phyloP scores from a whole-genome alignment of 2,888 invertebrate species.

The Lepidocyrtinus sp. region DNA sequence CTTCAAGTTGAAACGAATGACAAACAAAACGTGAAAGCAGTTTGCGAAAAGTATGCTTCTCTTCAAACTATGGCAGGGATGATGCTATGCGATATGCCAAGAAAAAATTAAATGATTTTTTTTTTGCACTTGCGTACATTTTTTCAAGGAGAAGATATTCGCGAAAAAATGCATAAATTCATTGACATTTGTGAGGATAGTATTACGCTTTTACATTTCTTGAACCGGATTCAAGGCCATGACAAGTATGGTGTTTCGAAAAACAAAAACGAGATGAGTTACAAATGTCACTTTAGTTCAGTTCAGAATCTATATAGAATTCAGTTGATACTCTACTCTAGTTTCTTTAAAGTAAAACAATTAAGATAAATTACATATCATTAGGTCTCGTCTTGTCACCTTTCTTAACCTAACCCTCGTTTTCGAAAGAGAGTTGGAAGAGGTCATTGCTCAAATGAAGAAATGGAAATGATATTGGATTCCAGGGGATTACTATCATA shows the following conservation, averaged over 20 bases:
- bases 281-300: background rate
- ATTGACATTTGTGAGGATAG: background rate
- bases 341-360: background rate
- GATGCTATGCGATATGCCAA: background rate
- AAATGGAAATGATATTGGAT: no score
- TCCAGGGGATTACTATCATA: no score
- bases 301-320: background rate
- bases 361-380: background rate
- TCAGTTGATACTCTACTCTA: background rate
- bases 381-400: background rate
- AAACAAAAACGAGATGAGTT: background rate
- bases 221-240: slow-evolving; percentile 14
- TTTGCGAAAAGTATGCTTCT: no score
- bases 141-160: background rate
- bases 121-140: background rate
- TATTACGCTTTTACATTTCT: background rate
- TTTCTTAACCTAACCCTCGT: background rate
- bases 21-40: background rate
- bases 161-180: background rate
- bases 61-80: background rate
- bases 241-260: background rate
- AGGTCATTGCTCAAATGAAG: slow-evolving; percentile 14
- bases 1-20: slow-evolving; percentile 12
- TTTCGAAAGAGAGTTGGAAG: no score
- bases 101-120: background rate